Conservation (phyloP, 1,140 invertebrate species). For the Tribolium madens region DNA sequence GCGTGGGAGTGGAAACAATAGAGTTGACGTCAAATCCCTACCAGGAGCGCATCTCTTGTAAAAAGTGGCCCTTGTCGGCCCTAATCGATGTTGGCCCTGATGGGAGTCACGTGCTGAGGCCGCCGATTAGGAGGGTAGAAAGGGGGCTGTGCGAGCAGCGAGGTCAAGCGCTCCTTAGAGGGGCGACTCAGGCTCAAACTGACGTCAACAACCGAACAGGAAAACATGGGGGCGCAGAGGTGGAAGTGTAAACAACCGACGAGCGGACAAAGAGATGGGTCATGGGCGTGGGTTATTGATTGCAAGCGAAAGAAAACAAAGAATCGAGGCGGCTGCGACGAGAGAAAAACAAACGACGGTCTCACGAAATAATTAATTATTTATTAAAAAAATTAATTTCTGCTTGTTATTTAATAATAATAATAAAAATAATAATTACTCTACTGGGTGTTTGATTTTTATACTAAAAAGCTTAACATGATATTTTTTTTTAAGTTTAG, state of each 20-base stretch:
- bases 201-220: slow-evolving; percentile 59
- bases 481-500: too few relatives aligned
- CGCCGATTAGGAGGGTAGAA: not conserved
- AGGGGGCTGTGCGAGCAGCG: not conserved
- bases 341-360: too few relatives aligned
- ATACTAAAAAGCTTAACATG: too few relatives aligned
- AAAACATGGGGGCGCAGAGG: slow-evolving; percentile 41
- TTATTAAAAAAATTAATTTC: too few relatives aligned
- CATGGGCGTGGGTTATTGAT: too few relatives aligned
- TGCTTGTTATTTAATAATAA: too few relatives aligned
- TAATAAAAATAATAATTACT: too few relatives aligned
- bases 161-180: slow-evolving; percentile 20
- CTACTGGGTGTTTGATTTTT: too few relatives aligned
- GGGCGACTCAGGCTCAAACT: slow-evolving; percentile 50
- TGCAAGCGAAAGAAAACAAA: too few relatives aligned
- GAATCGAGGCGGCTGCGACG: too few relatives aligned
- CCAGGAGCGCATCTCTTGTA: slow-evolving; percentile 39
- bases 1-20: slow-evolving; percentile 55
- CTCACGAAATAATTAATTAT: too few relatives aligned
- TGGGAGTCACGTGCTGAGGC: slow-evolving; percentile 6
- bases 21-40: slow-evolving; percentile 50
- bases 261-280: not conserved
- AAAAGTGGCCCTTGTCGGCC: slow-evolving; percentile 18
- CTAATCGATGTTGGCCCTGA: slow-evolving; percentile 42
- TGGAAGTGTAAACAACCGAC: slow-evolving; percentile 49